These are phyloP conservation scores for Timema podura DNA, from an alignment of 2,888 invertebrate genomes.

Conservation along the genomic window DNA sequence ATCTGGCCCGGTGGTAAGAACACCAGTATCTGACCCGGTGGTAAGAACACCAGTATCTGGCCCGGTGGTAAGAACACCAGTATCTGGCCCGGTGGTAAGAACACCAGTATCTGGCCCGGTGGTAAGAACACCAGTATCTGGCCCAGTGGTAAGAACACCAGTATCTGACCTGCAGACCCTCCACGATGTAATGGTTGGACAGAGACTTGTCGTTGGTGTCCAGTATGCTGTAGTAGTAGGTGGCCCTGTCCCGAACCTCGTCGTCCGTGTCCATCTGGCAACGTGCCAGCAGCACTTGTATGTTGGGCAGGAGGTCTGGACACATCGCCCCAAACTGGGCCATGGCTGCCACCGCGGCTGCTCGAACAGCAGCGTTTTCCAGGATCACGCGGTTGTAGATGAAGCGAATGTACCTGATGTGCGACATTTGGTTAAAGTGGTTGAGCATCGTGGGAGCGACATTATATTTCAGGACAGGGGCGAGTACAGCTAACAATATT, in stretches of 20 bases:
- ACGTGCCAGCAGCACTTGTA: slow-evolving; percentile 72
- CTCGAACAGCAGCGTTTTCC: slow-evolving; percentile 91
- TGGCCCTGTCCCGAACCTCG: slow-evolving; percentile 96
- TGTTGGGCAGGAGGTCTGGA: slow-evolving; percentile 81
- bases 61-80: no score
- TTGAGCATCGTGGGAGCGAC: neutral
- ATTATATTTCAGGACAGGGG: neutral
- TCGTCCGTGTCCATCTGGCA: slow-evolving; percentile 97
- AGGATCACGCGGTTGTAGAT: slow-evolving; percentile 80
- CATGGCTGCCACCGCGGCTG: slow-evolving; percentile 95
- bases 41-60: no score
- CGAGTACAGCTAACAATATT: neutral
- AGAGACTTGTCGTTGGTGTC: slow-evolving; percentile 63
- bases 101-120: no score
- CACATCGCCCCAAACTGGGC: slow-evolving; percentile 97
- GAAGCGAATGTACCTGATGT: slow-evolving; percentile 53
- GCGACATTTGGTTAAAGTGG: neutral
- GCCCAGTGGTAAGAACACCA: no score
- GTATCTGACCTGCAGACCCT: slow-evolving; percentile 55
- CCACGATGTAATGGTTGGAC: slow-evolving; percentile 72
- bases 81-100: no score
- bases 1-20: no score
- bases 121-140: no score
- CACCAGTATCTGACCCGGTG: no score
- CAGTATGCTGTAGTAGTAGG: slow-evolving; percentile 88